Evolutionary conservation across 2,113 vertebrate species (phyloP), one percentile per base, ranked within the genome.

Genomic region (Otis tarda): DNA sequence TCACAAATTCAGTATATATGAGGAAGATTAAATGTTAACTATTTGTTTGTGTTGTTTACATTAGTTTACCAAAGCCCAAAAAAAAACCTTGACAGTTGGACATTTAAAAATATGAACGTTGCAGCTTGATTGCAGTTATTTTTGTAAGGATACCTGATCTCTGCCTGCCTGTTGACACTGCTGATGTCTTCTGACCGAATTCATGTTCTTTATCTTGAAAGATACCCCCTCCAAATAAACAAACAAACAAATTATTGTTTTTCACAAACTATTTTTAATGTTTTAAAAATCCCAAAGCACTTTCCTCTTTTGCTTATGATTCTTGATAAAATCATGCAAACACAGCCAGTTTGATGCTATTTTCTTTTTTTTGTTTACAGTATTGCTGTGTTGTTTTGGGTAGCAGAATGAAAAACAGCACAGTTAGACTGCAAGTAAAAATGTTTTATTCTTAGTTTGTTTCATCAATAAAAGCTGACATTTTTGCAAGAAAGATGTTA

Each of bases 401-500:
- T 98, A 98, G 97, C 98, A 97, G 97, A 98, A 98, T 98, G 98
- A 98, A 98, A 98, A 98, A 98, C 95, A 98, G 70, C 94, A 97
- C 95, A 97, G 98, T 97, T 97, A 97, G 96, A 94, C 95, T 93
- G 97, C 93, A 96, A 97, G 97, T 97, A 97, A 98, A 98, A 98
- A 98, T 98, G 97, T 97, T 98, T 98, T 98, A 98, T 98, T 98
- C 98, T 98, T 97, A 97, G 97, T 98, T 98, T 98, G 97, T 98
- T 98, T 98, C 98, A 98, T 98, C 98, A 98, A 98, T 98, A 98
- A 98, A 98, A 97, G 95, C 96, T 98, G 98, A 98, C 98, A 93
- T 98, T 98, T 97, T 97, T 98, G 97, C 97, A 97, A 97, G 97
- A 97, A 98, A 98, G 97, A 98, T 98, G 98, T 98, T 98, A 98